Conservation (phyloP, 2,797 vertebrate species). For the Argya squamiceps region DNA sequence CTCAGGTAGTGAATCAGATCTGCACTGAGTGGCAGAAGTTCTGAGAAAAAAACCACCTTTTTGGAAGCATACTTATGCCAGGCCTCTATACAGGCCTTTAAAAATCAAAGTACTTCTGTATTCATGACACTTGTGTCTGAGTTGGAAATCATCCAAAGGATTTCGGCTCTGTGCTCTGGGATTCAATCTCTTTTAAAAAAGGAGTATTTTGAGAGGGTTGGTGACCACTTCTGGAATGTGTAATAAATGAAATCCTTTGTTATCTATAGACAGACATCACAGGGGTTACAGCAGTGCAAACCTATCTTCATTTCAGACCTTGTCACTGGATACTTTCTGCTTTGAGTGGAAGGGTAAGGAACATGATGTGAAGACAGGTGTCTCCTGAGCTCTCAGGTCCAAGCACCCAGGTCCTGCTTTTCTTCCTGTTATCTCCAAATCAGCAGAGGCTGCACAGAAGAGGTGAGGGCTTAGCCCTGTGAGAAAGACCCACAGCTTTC, state of each 20-base stretch:
- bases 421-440: neutral
- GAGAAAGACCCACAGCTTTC: neutral
- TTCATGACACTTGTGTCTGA: neutral
- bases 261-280: neutral
- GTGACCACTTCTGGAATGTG: neutral
- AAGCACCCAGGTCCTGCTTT: neutral
- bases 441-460: neutral
- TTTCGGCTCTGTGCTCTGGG: neutral
- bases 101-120: neutral
- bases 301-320: neutral
- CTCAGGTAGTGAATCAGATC: neutral
- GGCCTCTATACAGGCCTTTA: neutral
- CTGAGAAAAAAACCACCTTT: rapidly evolving
- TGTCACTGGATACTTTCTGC: conserved; percentile 10
- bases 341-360: neutral
- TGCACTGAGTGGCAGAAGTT: neutral
- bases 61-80: neutral
- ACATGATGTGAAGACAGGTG: neutral
- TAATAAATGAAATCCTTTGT: conserved; percentile 27
- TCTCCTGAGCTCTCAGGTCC: neutral
- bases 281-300: neutral
- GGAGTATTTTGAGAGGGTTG: neutral
- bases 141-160: neutral
- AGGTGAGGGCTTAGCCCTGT: neutral
- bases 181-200: neutral